Conservation (phyloP, 2,113 vertebrate species). For the Triplophysa rosa region DNA sequence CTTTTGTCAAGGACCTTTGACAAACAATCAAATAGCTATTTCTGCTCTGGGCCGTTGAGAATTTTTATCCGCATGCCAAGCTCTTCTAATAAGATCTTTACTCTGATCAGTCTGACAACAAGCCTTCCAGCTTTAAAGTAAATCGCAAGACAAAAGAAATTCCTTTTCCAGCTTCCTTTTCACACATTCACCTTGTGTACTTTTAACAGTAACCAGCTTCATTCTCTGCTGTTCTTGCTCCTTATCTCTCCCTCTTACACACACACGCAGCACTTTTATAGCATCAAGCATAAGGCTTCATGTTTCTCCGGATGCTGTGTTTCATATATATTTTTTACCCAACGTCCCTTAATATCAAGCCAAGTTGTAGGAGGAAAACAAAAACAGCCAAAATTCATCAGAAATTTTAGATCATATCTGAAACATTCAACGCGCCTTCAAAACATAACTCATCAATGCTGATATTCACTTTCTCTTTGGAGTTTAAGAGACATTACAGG, state of each 20-base stretch:
- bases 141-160: too few species aligned
- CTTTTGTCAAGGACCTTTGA: background rate
- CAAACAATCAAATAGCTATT: slow-evolving; percentile 15
- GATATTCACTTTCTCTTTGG: slow-evolving; percentile 59
- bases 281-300: background rate
- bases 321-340: slow-evolving; percentile 39
- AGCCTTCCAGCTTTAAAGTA: background rate
- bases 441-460: slow-evolving; percentile 57
- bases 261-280: background rate
- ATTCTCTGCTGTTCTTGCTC: slow-evolving; percentile 9
- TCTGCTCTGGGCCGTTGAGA: background rate
- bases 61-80: background rate
- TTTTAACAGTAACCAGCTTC: background rate
- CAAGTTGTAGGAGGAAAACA: slow-evolving; percentile 57
- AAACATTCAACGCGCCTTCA: slow-evolving; percentile 67
- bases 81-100: slow-evolving; percentile 4
- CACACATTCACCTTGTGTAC: slow-evolving; percentile 1
- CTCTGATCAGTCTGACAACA: slow-evolving; percentile 22
- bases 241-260: slow-evolving; percentile 1
- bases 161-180: too few species aligned
- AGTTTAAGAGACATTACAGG: slow-evolving; percentile 43
- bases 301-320: slow-evolving; percentile 24
- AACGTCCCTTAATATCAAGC: slow-evolving; percentile 17
- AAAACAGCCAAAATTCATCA: slow-evolving; percentile 53
- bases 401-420: slow-evolving; percentile 44